Base-by-base conservation (phyloP, 2,888 invertebrate genomes). In the Drosophila kanekoi region DNA sequence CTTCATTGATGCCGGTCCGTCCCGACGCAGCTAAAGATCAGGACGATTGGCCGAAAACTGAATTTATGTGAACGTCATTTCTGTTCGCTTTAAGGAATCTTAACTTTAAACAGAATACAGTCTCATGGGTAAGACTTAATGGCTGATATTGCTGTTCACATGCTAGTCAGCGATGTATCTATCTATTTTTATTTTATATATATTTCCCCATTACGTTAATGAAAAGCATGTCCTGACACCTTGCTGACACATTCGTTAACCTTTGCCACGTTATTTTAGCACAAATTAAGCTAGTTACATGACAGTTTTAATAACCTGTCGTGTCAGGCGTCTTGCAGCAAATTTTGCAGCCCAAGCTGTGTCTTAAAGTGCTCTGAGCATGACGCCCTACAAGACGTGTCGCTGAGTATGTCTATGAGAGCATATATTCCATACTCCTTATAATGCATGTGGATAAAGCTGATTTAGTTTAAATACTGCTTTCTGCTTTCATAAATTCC, bases 61-160 rank as follows among this genome's bases (percentile, higher is more conserved):
- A 65, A 64, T 65, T 65, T 65, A 65, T 65, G 65, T 65, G 64
- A 32, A 33, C 48, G 43, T 43, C 54, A 37, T 64, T 47, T 64
- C 41, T 28, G 47, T 32, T 48, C 38, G 9, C 20, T 54, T 54
- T 43, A 20, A 51, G 51, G 51, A 61, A 62, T 33, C 44, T 44
- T 28, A 9, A n/a, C 11, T 14, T 35, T 23, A 16, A 33, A 41
- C 33, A 18, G 8, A n/a, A 23, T 18, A 3, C 3, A 3, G 35
- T 37, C n/a, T 35, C 37, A 49, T 13, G 33, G 4, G 23, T 14
- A 47, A 16, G n/a, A 23, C 32, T 20, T 4, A 16, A 23, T 47
- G n/a, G 13, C 28, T 8, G 28, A 0, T 28, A 8, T 8, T 28
- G 28, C 28, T 28, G 28, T 28, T 8, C 0, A 8, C 2, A 28